Base-by-base conservation (phyloP, 2,888 invertebrate species). In the Eupithecia pulchellata region DNA sequence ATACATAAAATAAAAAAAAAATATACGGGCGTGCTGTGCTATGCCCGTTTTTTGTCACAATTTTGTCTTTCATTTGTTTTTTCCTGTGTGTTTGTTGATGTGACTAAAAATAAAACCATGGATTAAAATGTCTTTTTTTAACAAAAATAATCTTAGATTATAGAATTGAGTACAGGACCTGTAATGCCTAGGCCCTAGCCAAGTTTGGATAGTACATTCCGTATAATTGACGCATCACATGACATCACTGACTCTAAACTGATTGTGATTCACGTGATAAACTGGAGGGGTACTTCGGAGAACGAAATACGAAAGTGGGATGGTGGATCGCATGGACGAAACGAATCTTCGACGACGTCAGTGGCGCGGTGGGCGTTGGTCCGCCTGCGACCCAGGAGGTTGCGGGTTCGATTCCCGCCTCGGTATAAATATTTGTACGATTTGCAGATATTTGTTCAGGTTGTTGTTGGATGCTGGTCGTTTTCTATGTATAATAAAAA, bases 141-240 rank as follows among this genome's bases (percentile, higher is more conserved):
- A 47, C 42, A 47, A 47, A 20, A 47, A 20, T 0, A 2, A 9
- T 47, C 9, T 8, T 47, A 14, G 20, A 47, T 47, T 47, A 47
- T 47, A 47, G 42, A 47, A 47, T 47, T 3, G 42, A 47, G 42
- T 47, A 47, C 42, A 25, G 52, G 52, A 11, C 52, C 52, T 52
- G 52, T 11, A 52, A 13, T 25, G 25, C 52, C 52, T 52, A 25
- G 52, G 55, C 27, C 36, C 34, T 61, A 61, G 61, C 61, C 61
- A 61, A 61, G 32, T 57, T 55, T 65, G 36, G 39, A 57, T 58
- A 36, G 34, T 39, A n/a, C 67, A 69, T 72, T 68, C 69, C 74
- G 47, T 57, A 71, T 36, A 52, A 76, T 74, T 76, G 72, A 72
- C 68, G 74, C 64, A 57, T 68, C 61, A 63, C 13, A 62, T 68